These are phyloP conservation scores for Nasonia giraulti DNA, from an alignment of 1,140 invertebrate species.

Conservation along the genomic window DNA sequence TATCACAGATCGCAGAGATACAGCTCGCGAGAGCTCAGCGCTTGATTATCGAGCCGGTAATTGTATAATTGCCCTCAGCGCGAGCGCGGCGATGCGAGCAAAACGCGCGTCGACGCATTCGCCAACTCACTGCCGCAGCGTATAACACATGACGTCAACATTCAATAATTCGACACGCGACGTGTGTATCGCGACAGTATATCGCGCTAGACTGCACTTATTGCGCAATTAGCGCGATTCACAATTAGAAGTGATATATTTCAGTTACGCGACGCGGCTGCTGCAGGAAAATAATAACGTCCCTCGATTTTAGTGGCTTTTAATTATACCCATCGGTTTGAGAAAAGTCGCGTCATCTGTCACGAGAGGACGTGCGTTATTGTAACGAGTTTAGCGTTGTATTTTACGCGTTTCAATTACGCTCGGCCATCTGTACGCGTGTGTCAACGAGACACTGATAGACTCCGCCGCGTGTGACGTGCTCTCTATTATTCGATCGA, in stretches of 20 bases:
- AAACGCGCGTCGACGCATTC: slow-evolving; percentile 53
- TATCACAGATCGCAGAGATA: neutral
- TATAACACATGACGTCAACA: slow-evolving; percentile 62
- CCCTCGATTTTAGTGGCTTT: neutral
- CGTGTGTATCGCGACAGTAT: slow-evolving; percentile 54
- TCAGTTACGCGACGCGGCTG: too few species aligned
- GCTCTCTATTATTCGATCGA: neutral
- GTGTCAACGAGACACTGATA: neutral
- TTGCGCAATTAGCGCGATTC: slow-evolving; percentile 62
- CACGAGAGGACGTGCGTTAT: neutral
- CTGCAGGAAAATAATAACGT: neutral
- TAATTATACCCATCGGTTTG: too few species aligned
- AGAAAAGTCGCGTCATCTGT: neutral
- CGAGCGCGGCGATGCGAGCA: slow-evolving; percentile 45
- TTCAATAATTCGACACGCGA: slow-evolving; percentile 69
- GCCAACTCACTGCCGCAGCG: slow-evolving; percentile 36
- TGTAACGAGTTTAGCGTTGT: neutral
- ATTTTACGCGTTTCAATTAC: neutral
- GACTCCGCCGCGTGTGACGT: neutral
- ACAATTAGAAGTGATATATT: slow-evolving; percentile 65
- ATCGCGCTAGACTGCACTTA: slow-evolving; percentile 50
- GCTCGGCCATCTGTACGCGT: neutral
- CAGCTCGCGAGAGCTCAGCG: neutral
- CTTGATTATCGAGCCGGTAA: slow-evolving; percentile 57
- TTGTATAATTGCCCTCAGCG: slow-evolving; percentile 63